Conservation (phyloP, 2,888 invertebrate genomes). For the Sepioteuthis lessoniana region DNA sequence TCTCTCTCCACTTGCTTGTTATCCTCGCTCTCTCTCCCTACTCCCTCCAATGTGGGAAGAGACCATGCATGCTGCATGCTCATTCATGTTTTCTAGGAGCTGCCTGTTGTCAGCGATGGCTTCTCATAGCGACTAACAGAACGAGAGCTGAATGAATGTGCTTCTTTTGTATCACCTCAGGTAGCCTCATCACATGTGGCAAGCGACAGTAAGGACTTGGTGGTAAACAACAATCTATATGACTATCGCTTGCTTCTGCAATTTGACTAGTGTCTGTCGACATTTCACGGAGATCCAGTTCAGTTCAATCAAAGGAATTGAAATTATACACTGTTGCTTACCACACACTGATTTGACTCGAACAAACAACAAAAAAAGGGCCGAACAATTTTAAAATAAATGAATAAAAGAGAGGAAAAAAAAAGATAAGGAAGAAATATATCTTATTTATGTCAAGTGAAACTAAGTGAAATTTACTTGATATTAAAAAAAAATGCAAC, state of each 20-base stretch:
- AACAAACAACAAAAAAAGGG: neutral
- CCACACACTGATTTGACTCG: neutral
- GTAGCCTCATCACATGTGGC: neutral
- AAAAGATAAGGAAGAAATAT: neutral
- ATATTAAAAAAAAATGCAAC: neutral
- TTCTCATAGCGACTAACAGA: neutral
- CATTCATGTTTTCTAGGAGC: slow-evolving; percentile 38
- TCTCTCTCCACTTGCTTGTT: neutral
- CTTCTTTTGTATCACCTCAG: neutral
- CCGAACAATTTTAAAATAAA: neutral
- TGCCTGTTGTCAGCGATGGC: slow-evolving; percentile 38
- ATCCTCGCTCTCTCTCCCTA: neutral
- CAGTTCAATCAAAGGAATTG: neutral
- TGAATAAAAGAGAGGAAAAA: neutral
- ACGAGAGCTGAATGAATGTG: slow-evolving; percentile 9
- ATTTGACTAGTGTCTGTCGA: neutral
- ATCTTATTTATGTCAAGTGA: neutral
- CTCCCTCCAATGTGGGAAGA: slow-evolving; percentile 13
- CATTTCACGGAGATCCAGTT: slow-evolving; percentile 1
- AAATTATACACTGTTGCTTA: no score
- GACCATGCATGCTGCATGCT: slow-evolving; percentile 20
- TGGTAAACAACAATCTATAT: slow-evolving; percentile 11
- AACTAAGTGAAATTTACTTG: neutral
- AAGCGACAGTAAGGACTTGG: neutral
- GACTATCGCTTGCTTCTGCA: neutral